These are phyloP conservation scores for Schizopygopsis malacanthus DNA, from an alignment of 2,797 vertebrate genomes.

Conservation along the genomic window DNA sequence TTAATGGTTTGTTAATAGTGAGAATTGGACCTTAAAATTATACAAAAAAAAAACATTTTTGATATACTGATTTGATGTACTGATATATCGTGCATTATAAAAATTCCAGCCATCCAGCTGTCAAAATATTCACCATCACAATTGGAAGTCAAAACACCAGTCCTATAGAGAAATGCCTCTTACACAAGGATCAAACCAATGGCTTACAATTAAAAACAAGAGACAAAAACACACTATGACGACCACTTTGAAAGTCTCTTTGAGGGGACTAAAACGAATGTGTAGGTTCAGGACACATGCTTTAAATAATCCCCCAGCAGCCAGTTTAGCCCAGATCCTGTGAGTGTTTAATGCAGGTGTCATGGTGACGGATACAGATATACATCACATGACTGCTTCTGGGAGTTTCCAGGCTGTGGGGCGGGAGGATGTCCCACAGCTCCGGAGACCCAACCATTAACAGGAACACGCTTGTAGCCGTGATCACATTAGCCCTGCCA, in stretches of 20 bases:
- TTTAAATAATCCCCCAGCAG: slow-evolving; percentile 62
- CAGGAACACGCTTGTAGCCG: slow-evolving; percentile 73
- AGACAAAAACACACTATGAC: slow-evolving; percentile 34
- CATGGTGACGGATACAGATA: slow-evolving; percentile 72
- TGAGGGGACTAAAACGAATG: slow-evolving; percentile 46
- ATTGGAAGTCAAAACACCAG: too few relatives aligned
- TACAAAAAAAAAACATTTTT: background rate
- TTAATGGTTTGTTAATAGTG: background rate
- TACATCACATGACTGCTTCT: slow-evolving; percentile 75
- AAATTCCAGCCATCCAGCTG: background rate
- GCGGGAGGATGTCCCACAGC: slow-evolving; percentile 67
- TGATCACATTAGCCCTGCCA: slow-evolving; percentile 79
- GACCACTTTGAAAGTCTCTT: slow-evolving; percentile 46
- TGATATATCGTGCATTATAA: background rate
- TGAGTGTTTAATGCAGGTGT: slow-evolving; percentile 78
- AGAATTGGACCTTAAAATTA: background rate
- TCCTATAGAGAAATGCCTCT: too few relatives aligned
- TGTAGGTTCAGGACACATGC: slow-evolving; percentile 53
- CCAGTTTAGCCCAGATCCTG: slow-evolving; percentile 81
- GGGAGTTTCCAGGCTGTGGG: slow-evolving; percentile 67
- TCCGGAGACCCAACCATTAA: slow-evolving; percentile 75
- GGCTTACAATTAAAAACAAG: background rate
- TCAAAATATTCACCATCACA: background rate
- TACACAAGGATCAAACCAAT: background rate
- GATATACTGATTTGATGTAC: too few relatives aligned